Conservation (phyloP, 1,140 invertebrate species). For the Bombus superbus region DNA sequence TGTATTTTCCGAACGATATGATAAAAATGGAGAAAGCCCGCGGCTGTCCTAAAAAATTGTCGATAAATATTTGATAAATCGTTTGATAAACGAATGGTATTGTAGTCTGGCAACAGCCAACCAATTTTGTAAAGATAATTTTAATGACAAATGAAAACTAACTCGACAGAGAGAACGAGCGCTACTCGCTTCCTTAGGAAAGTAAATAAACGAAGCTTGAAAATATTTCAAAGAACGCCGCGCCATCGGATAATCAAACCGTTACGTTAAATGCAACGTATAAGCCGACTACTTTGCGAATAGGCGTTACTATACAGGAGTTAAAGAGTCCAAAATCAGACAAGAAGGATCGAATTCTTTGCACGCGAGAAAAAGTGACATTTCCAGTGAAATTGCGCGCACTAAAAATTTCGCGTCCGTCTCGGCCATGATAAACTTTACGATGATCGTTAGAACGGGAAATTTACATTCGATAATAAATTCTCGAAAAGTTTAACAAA, state of each 20-base stretch:
- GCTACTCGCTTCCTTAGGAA: too few species aligned
- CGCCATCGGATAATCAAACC: background rate
- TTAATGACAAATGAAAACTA: too few species aligned
- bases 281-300: background rate
- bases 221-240: too few species aligned
- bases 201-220: too few species aligned
- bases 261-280: background rate
- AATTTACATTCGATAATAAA: slow-evolving; percentile 9
- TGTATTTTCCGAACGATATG: too few species aligned
- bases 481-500: background rate
- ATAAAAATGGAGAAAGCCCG: too few species aligned
- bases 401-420: background rate
- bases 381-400: background rate
- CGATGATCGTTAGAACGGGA: background rate
- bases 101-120: too few species aligned
- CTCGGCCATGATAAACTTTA: background rate
- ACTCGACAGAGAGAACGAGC: too few species aligned
- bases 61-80: too few species aligned
- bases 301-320: background rate
- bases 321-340: too few species aligned
- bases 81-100: too few species aligned
- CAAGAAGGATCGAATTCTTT: background rate
- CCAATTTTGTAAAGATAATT: accelerated
- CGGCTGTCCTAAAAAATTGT: too few species aligned
- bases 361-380: background rate